Conservation (phyloP, 2,888 invertebrate species). For the Oasisia sp. region DNA sequence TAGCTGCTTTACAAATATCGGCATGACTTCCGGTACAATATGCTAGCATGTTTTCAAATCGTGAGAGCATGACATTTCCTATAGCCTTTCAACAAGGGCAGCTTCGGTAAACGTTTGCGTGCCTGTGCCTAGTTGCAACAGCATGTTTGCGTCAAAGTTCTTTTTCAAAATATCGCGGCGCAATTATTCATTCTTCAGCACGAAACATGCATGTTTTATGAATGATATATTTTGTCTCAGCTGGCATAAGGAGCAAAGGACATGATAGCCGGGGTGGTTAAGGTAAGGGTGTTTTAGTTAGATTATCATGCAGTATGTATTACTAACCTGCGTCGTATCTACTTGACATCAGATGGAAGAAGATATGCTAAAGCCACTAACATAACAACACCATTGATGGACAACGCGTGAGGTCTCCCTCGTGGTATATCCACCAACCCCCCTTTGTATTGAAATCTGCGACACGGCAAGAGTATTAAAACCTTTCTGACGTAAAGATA, state of each 20-base stretch:
- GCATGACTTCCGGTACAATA: too few relatives aligned
- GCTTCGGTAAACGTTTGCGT: too few relatives aligned
- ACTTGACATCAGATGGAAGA: background rate
- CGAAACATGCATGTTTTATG: too few relatives aligned
- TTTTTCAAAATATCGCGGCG: too few relatives aligned
- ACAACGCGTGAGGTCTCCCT: background rate
- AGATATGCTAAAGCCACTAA: background rate
- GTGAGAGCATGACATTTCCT: too few relatives aligned
- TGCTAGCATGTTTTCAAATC: too few relatives aligned
- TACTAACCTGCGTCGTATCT: background rate
- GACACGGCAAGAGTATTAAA: background rate
- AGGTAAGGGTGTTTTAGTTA: background rate
- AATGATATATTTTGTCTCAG: too few relatives aligned
- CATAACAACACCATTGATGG: background rate
- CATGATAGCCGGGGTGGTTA: background rate
- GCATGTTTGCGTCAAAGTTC: too few relatives aligned
- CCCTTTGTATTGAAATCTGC: background rate
- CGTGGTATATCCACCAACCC: background rate
- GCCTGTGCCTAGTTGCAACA: too few relatives aligned
- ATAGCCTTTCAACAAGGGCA: too few relatives aligned
- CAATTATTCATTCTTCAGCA: too few relatives aligned
- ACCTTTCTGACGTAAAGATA: background rate
- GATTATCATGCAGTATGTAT: background rate
- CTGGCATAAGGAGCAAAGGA: background rate
- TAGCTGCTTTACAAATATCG: too few relatives aligned